Conservation (phyloP, 2,888 invertebrate genomes). For the Aporophyla lueneburgensis region DNA sequence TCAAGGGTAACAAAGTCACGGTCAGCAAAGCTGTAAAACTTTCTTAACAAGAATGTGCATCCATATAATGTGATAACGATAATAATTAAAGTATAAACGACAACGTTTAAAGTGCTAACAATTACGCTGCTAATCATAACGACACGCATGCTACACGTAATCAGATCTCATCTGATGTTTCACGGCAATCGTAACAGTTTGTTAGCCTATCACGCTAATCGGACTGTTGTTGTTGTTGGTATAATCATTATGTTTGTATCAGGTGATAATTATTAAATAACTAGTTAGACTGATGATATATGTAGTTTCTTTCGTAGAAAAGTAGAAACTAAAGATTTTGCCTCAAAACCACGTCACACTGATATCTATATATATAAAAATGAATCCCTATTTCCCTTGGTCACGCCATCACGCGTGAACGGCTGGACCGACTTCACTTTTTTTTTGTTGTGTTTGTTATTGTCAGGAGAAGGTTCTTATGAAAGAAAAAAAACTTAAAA, state of each 20-base stretch:
- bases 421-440: no score
- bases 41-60: conserved; percentile 55
- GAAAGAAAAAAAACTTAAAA: no score
- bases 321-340: neutral
- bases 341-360: no score
- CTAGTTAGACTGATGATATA: neutral
- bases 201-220: conserved; percentile 31
- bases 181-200: conserved; percentile 35
- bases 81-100: conserved; percentile 37
- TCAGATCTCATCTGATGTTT: conserved; percentile 35
- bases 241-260: conserved; percentile 4
- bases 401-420: no score
- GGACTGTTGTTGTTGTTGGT: conserved; percentile 2
- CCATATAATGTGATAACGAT: conserved; percentile 51
- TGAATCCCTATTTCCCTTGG: no score
- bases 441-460: no score
- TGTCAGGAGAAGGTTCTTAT: no score
- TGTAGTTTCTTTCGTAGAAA: neutral
- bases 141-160: conserved; percentile 48
- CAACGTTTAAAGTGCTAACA: conserved; percentile 31
- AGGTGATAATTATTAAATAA: conserved; percentile 36
- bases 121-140: conserved; percentile 29
- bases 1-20: neutral
- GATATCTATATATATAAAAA: no score
- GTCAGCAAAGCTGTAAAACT: conserved; percentile 26